These are phyloP conservation scores for Lottia gigantea DNA, from an alignment of 2,888 invertebrate genomes.

Conservation along the genomic window DNA sequence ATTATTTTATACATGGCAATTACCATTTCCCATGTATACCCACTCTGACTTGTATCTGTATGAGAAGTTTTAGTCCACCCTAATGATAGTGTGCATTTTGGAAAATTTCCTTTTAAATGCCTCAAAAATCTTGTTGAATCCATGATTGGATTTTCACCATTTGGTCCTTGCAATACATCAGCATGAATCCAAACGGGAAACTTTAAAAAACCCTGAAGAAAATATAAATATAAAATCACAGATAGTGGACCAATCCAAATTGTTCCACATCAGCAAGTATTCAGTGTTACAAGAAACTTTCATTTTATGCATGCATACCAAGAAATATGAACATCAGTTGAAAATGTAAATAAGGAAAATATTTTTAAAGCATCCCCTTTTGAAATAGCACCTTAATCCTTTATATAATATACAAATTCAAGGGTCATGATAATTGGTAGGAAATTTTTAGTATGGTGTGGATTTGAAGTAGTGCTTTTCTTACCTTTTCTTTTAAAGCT, in stretches of 20 bases:
- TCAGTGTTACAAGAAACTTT: no score
- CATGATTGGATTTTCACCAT: constrained; percentile 42
- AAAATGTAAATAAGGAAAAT: no score
- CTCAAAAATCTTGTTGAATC: constrained; percentile 54
- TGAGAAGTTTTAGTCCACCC: constrained; percentile 64
- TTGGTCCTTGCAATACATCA: constrained; percentile 58
- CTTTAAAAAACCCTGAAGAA: constrained; percentile 43
- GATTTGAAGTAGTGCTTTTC: background rate
- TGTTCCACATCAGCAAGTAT: background rate
- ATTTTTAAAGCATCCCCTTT: no score
- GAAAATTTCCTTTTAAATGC: constrained; percentile 51
- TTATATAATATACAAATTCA: background rate
- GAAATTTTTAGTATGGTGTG: no score
- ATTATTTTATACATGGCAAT: constrained; percentile 61
- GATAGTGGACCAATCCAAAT: background rate
- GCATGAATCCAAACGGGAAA: constrained; percentile 64
- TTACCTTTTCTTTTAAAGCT: constrained; percentile 40
- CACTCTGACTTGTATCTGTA: constrained; percentile 53
- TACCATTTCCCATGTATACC: constrained; percentile 61
- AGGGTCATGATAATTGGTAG: background rate
- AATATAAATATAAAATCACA: constrained; percentile 1
- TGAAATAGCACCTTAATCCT: no score
- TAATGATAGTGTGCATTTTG: constrained; percentile 59
- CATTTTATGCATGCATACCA: no score
- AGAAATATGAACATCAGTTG: no score